Evolutionary conservation across 2,797 vertebrate genomes (phyloP).

Genomic region (Gastrophryne carolinensis): DNA sequence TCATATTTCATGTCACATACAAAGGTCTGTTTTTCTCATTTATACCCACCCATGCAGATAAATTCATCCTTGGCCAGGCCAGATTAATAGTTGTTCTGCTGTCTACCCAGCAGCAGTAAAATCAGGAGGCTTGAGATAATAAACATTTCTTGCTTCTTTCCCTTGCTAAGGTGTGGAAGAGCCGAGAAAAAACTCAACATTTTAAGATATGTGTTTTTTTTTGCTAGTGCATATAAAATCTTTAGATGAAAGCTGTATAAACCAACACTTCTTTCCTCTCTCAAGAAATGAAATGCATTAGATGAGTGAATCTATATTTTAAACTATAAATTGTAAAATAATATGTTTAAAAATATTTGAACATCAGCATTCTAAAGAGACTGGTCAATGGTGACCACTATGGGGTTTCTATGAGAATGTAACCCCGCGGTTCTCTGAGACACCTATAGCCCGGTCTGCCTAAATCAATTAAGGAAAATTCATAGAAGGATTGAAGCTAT

Average conservation of each 20-base stretch:
- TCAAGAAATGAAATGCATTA: neutral
- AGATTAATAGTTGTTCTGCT: slow-evolving; percentile 52
- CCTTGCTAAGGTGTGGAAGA: slow-evolving; percentile 18
- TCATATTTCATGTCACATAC: slow-evolving; percentile 52
- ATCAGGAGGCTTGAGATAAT: slow-evolving; percentile 35
- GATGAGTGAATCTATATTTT: neutral
- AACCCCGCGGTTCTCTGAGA: too few relatives aligned
- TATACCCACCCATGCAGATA: slow-evolving; percentile 52
- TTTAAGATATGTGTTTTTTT: neutral
- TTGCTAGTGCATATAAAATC: slow-evolving; percentile 6
- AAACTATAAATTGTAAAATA: neutral
- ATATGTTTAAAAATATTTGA: too few relatives aligned
- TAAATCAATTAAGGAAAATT: too few relatives aligned
- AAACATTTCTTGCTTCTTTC: slow-evolving; percentile 40
- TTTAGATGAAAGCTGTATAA: slow-evolving; percentile 1
- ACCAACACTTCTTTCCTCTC: neutral
- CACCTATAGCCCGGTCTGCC: too few relatives aligned
- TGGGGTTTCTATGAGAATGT: too few relatives aligned
- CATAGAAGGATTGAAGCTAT: too few relatives aligned
- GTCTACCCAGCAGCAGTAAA: slow-evolving; percentile 49
- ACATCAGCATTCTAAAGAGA: too few relatives aligned
- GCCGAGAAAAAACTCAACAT: slow-evolving; percentile 17
- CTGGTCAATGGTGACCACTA: too few relatives aligned
- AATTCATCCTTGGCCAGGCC: slow-evolving; percentile 53
- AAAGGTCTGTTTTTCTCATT: slow-evolving; percentile 46